These are phyloP conservation scores for Tenthredo livida DNA, from an alignment of 2,888 invertebrate genomes.

Conservation along the genomic window DNA sequence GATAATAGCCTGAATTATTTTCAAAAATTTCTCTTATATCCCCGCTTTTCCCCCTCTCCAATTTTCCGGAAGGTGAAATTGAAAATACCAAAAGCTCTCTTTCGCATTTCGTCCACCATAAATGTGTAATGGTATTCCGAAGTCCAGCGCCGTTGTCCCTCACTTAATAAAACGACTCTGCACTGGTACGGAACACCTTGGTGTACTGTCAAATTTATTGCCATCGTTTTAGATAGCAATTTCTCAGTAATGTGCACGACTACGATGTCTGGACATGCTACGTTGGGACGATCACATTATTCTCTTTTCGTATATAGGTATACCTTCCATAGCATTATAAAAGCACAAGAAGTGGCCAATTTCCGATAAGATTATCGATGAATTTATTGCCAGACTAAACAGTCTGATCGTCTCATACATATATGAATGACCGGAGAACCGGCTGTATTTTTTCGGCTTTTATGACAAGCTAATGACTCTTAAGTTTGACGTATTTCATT, in stretches of 20 bases:
- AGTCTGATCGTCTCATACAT: neutral
- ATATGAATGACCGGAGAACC: neutral
- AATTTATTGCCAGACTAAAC: slow-evolving; percentile 13
- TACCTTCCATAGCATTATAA: neutral
- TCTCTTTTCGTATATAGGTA: neutral
- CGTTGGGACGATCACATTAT: neutral
- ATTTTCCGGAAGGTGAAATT: neutral
- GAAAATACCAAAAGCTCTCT: neutral
- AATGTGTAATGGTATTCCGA: neutral
- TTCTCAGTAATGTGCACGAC: neutral
- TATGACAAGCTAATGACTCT: neutral
- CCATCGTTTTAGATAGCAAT: neutral
- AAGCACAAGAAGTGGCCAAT: neutral
- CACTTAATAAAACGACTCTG: neutral
- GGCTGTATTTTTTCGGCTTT: neutral
- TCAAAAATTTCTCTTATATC: neutral
- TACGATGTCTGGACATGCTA: slow-evolving; percentile 24
- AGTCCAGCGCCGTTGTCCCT: neutral
- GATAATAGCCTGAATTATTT: neutral
- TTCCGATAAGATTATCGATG: neutral
- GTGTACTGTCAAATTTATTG: neutral
- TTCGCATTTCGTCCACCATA: neutral
- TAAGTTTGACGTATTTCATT: neutral
- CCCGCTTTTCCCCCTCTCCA: too few relatives aligned
- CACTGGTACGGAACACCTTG: neutral